Base-by-base conservation (phyloP, 2,888 invertebrate species). In the Alitta virens region DNA sequence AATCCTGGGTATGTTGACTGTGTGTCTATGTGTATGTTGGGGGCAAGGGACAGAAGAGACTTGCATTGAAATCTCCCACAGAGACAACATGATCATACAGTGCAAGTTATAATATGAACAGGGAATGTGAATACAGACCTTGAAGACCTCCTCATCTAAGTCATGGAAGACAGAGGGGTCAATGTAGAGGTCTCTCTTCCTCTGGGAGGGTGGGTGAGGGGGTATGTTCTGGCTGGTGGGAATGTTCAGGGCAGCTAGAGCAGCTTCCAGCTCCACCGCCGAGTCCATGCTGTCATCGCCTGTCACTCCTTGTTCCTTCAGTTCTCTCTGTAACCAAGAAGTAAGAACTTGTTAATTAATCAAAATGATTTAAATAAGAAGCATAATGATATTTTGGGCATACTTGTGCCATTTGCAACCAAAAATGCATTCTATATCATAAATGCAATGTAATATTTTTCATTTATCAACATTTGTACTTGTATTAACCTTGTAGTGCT, bases 131-230 rank as follows among this genome's bases (percentile, higher is more conserved):
- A 53, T 43, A 58, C 67, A 53, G 60, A 79, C 78, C 70, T 75
- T 72, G 52, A 80, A 75, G 27, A 81, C 81, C 60, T 78, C 74
- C 49, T 81, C 76, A 67, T 81, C 81, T 9, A 81, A 69, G 23
- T 74, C 75, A 27, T 74, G 64, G 65, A 81, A 81, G 52, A 79
- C 75, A 25, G 69, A 68, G 3, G 73, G 72, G 62, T 79, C 78
- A 12, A 72, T 63, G 69, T 78, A 78, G 23, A 81, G 71, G 26
- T 79, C 78, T n/a, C 72, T 63, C 66, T 80, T 81, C 26, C 78
- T 65, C 60, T 74, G 75, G 16, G 70, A 66, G 2, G 81, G 80
- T 21, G 79, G 76, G 58, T 69, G 69, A 0, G 71, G 68, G 7
- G 67, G 64, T 12, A 62, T 64, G 16, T 67, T 66, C 25, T 67